Percentiles rank a stretch among this genome's conserved stretches.
phyloP scores from a whole-genome alignment of 2,113 vertebrate genomes.

The Probosciger aterrimus region DNA sequence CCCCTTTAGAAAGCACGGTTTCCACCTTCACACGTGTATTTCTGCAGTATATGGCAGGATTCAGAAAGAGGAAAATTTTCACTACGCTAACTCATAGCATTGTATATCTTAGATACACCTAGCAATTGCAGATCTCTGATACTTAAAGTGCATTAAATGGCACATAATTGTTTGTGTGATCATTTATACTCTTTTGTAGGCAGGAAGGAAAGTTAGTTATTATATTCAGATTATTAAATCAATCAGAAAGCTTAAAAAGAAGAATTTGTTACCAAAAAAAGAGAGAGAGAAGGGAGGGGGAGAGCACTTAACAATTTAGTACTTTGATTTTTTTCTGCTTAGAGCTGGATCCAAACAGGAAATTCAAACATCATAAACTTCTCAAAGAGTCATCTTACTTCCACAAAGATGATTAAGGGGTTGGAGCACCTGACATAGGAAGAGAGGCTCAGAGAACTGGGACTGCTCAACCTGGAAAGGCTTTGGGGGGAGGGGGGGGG shows the following conservation, averaged over 20 bases:
- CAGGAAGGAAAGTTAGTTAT: constrained; percentile 40
- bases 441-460: background rate
- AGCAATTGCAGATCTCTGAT: constrained; percentile 7
- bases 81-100: background rate
- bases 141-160: constrained; percentile 25
- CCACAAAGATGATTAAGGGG: background rate
- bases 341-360: background rate
- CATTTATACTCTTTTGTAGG: constrained; percentile 4
- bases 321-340: background rate
- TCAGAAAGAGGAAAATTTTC: background rate
- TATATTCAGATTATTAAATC: constrained; percentile 39
- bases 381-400: background rate
- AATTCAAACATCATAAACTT: background rate
- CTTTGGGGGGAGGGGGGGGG: no score
- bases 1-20: background rate
- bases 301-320: background rate
- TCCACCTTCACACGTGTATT: background rate
- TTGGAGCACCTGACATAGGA: background rate
- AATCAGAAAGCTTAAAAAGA: constrained; percentile 41
- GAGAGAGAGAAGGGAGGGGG: background rate
- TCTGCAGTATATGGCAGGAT: background rate
- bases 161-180: constrained; percentile 58
- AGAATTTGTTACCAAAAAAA: background rate
- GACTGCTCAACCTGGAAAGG: background rate
- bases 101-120: background rate